Base-by-base conservation (phyloP, 2,888 invertebrate genomes). In the Resseliella maxima region DNA sequence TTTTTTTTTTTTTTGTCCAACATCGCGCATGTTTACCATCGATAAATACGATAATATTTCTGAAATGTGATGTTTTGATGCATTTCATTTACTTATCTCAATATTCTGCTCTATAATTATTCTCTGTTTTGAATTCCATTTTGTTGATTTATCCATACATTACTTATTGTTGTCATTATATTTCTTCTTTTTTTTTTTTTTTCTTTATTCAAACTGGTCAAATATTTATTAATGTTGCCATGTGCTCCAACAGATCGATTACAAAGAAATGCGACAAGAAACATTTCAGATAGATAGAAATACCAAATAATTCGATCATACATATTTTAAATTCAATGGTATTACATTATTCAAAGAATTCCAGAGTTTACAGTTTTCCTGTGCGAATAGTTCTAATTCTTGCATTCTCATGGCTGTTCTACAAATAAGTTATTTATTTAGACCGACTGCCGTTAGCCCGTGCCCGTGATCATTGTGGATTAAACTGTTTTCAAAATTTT, bases 61-160 rank as follows among this genome's bases (percentile, higher is more conserved):
- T 72, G 31, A 31, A 72, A 31, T 72, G 72, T 72, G 72, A 72
- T 72, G 31, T 72, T 72, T 72, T 72, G 72, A 72, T 72, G 72
- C 72, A 31, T 72, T 72, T 35, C 31, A 2, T 72, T 72, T 27
- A 12, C 72, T n/a, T n/a, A n/a, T n/a, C n/a, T n/a, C n/a, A n/a
- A n/a, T n/a, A n/a, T 5, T 45, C 45, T 5, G 45, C 45, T 12
- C 8, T 10, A 10, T 5, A 45, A 45, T 10, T 10, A 45, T 10
- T 10, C 24, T 24, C 27, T 0, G 24, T 2, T 27, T 27, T 15
- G 59, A 59, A 50, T 50, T 50, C 18, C 59, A 27, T 27, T 50
- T 2, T 15, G 12, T 15, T 18, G 50, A 50, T 50, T 18, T 15
- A 15, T 21, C 50, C 50, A 41, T 8, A 41, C 12, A 41, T 41